Conservation (phyloP, 1,140 invertebrate genomes). For the Hypsibius dujardini region DNA sequence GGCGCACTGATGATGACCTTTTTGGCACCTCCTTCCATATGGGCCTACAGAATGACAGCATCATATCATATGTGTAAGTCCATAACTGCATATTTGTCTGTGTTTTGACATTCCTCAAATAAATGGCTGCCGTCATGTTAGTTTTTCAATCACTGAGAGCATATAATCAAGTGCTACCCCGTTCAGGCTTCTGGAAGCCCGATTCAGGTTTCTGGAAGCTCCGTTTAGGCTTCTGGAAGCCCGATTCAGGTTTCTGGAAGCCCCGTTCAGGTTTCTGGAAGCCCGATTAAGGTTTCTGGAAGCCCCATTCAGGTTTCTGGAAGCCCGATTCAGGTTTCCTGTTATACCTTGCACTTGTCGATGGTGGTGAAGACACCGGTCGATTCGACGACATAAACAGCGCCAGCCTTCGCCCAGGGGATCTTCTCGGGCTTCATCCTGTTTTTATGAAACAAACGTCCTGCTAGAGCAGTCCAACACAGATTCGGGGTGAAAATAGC, state of each 20-base stretch:
- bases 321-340: neutral
- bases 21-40: slow-evolving; percentile 38
- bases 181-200: too few species aligned
- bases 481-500: neutral
- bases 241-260: neutral
- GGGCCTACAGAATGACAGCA: slow-evolving; percentile 27
- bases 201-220: neutral
- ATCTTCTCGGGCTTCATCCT: slow-evolving; percentile 55
- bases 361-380: slow-evolving; percentile 91
- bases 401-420: slow-evolving; percentile 68
- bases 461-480: neutral
- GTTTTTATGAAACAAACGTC: slow-evolving; percentile 3
- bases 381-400: slow-evolving; percentile 86
- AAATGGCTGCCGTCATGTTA: neutral
- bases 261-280: too few species aligned
- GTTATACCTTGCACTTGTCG: slow-evolving; percentile 57
- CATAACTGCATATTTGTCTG: neutral
- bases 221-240: neutral
- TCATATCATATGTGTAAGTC: neutral
- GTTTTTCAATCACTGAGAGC: too few species aligned
- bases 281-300: neutral
- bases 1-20: slow-evolving; percentile 38
- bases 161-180: too few species aligned
- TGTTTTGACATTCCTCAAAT: neutral
- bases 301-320: neutral